Evolutionary conservation across 2,113 vertebrate species (phyloP), one percentile per base, ranked within the genome.

Genomic region (Cynoglossus semilaevis): DNA sequence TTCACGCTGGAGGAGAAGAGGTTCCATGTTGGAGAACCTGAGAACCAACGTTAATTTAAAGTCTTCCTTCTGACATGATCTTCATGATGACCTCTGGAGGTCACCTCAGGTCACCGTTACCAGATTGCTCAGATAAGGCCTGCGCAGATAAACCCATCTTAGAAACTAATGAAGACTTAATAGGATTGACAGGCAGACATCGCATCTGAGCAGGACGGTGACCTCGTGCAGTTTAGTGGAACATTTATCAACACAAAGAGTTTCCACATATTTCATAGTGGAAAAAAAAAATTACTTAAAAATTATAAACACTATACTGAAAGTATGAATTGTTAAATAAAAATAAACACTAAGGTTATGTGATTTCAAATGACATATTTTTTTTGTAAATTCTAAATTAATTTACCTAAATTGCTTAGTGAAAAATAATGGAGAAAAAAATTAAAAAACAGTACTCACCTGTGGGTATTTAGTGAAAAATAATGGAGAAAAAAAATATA

Each of bases 1-100:
- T 29, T 29, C 22, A 29, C 6, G 22, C 22, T 29, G 3, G 3
- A 29, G 83, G 93, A 90, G 92, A 94, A 93, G 92, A 93, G 22
- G 22, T 29, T 29, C 22, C 22, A 29, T 29, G 22, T 29, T 29
- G 22, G 22, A 12, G 16, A 45, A 15, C 60, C 18, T 37, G 40
- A 42, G 9, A 52, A 41, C 12, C 17, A 55, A 57, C 29, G 52
- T 52, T 18, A 38, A 44, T 15, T 22, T 54, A 19, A 64, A 70
- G 70, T 19, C 17, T 16, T 38, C 52, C 4, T 10, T 15, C 48
- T 62, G 5, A 65, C 29, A 68, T 65, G 22, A 29, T 29, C 22
- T 59, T 45, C 5, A 16, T 55, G 41, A 45, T 41, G 58, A 43
- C 19, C 14, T 14, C 14, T 14, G 38, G 75, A 80, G 74, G 80